A percentile compares a stretch with the other conserved stretches of the same genome.
These are phyloP conservation scores for Platysteira castanea DNA, from an alignment of 2,113 vertebrate genomes.

Conservation along the genomic window DNA sequence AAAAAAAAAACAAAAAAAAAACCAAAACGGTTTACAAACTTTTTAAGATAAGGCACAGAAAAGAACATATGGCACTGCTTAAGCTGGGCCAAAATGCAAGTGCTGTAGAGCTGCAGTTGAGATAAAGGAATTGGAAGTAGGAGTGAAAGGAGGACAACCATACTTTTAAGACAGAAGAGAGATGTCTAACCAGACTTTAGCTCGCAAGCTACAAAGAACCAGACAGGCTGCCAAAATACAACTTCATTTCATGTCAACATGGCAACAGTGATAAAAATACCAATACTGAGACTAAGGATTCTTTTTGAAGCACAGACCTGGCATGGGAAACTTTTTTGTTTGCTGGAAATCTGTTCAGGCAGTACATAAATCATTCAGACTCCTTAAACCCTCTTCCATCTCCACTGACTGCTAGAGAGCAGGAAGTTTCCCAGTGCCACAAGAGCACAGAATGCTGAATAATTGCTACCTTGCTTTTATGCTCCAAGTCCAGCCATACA, in stretches of 20 bases:
- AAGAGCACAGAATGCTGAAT: neutral
- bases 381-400: neutral
- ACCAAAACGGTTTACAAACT: neutral
- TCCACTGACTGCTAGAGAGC: neutral
- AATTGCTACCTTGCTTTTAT: neutral
- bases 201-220: neutral
- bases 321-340: neutral
- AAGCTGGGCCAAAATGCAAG: neutral
- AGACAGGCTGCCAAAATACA: neutral
- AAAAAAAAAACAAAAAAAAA: too few relatives aligned
- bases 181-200: neutral
- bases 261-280: constrained; percentile 8
- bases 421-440: neutral
- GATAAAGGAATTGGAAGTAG: neutral
- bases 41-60: neutral
- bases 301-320: neutral
- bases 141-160: neutral
- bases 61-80: neutral
- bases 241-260: neutral
- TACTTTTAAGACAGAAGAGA: neutral
- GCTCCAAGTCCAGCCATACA: neutral
- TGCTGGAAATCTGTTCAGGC: neutral
- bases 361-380: neutral
- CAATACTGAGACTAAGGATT: neutral
- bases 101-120: neutral